Evolutionary conservation across 2,113 vertebrate species (phyloP).

Genomic region (Gasterosteus aculeatus): DNA sequence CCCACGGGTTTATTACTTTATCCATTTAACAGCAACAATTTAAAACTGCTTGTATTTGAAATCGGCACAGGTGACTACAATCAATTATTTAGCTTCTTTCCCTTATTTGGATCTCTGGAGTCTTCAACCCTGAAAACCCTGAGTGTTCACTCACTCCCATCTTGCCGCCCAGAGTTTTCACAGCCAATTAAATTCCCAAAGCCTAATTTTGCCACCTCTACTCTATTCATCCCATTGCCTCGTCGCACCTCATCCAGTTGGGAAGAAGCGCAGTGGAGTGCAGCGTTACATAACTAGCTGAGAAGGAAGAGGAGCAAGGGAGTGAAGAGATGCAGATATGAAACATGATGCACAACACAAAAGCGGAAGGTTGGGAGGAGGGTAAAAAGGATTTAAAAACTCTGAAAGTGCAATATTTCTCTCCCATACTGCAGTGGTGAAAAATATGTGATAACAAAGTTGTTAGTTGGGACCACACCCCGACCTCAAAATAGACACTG

Average conservation of each 20-base stretch:
- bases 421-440: constrained; percentile 36
- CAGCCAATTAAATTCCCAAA: constrained; percentile 62
- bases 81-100: constrained; percentile 7
- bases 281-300: constrained; percentile 73
- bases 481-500: constrained; percentile 16
- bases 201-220: constrained; percentile 67
- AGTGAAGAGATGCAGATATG: constrained; percentile 59
- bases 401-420: constrained; percentile 13
- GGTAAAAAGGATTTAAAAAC: constrained; percentile 9
- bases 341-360: constrained; percentile 52
- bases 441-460: constrained; percentile 10
- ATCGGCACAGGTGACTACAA: not conserved
- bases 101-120: constrained; percentile 21
- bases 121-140: constrained; percentile 18
- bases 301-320: constrained; percentile 49
- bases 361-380: constrained; percentile 20
- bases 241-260: constrained; percentile 49
- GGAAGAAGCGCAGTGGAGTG: constrained; percentile 65
- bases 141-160: constrained; percentile 9
- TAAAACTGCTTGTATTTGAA: constrained; percentile 1
- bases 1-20: not conserved
- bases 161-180: constrained; percentile 57
- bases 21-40: not conserved
- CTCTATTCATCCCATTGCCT: constrained; percentile 63
- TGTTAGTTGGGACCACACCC: constrained; percentile 51